Evolutionary conservation across 2,113 vertebrate species (phyloP).

Genomic region (Parus major): DNA sequence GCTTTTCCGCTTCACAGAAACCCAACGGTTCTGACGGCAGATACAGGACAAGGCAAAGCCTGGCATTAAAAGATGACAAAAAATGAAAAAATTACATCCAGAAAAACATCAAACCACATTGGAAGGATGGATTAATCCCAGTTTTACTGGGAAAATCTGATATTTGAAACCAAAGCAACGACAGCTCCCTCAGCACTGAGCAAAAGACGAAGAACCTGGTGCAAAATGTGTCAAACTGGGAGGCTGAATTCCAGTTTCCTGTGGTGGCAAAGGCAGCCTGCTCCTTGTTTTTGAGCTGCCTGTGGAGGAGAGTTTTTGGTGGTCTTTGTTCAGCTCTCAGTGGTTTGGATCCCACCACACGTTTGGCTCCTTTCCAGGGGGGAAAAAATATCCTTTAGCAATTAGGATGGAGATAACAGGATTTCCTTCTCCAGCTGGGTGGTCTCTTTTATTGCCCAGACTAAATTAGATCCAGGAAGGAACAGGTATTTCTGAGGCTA

Average conservation of each 20-base stretch:
- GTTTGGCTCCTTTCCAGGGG: slow-evolving; percentile 20
- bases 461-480: slow-evolving; percentile 64
- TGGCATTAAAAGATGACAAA: background rate
- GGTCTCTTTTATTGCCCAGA: slow-evolving; percentile 47
- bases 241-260: background rate
- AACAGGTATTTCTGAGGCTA: slow-evolving; percentile 55
- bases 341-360: background rate
- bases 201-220: background rate
- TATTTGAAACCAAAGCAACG: background rate
- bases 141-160: background rate
- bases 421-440: slow-evolving; percentile 45
- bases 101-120: background rate
- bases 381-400: background rate
- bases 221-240: too few species aligned
- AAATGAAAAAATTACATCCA: too few species aligned
- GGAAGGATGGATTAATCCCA: background rate
- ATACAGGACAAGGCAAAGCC: background rate
- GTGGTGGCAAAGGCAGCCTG: background rate
- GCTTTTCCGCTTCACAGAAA: background rate
- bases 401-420: slow-evolving; percentile 62
- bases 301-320: background rate
- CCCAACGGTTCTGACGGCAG: accelerated
- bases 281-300: background rate
- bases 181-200: background rate
- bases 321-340: background rate